Evolutionary conservation across 2,113 vertebrate species (phyloP).

Genomic region (Formicarius rufipectus): DNA sequence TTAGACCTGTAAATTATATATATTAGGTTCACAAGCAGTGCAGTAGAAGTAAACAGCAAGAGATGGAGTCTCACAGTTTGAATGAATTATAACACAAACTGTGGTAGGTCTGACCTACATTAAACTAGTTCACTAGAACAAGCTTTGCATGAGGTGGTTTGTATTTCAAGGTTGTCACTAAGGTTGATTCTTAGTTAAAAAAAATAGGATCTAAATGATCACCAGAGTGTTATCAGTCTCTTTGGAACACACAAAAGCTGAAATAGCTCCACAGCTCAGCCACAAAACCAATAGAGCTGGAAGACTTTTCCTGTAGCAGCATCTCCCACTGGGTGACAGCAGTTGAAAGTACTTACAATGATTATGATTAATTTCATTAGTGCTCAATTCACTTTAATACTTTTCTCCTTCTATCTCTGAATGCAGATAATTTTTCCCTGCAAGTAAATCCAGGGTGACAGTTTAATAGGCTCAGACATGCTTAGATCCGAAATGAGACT

Average conservation of each 20-base stretch:
- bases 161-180: slow-evolving; percentile 23
- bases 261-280: not conserved
- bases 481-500: slow-evolving; percentile 73
- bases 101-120: slow-evolving; percentile 22
- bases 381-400: slow-evolving; percentile 68
- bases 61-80: not conserved
- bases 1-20: slow-evolving; percentile 22
- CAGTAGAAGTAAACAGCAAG: slow-evolving; percentile 30
- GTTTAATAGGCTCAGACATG: slow-evolving; percentile 82
- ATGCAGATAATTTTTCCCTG: slow-evolving; percentile 66
- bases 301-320: slow-evolving; percentile 27
- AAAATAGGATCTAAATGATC: not conserved
- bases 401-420: slow-evolving; percentile 67
- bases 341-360: slow-evolving; percentile 62
- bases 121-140: not conserved
- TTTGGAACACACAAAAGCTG: slow-evolving; percentile 1
- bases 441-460: slow-evolving; percentile 83
- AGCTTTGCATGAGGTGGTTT: not conserved
- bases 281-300: not conserved
- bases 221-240: not conserved
- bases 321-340: slow-evolving; percentile 66
- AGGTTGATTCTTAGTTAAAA: not conserved
- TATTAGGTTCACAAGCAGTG: not conserved
- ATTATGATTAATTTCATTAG: slow-evolving; percentile 78
- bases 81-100: slow-evolving; percentile 23